Conservation (phyloP, 2,888 invertebrate genomes). For the Amphipyra tragopoginis region DNA sequence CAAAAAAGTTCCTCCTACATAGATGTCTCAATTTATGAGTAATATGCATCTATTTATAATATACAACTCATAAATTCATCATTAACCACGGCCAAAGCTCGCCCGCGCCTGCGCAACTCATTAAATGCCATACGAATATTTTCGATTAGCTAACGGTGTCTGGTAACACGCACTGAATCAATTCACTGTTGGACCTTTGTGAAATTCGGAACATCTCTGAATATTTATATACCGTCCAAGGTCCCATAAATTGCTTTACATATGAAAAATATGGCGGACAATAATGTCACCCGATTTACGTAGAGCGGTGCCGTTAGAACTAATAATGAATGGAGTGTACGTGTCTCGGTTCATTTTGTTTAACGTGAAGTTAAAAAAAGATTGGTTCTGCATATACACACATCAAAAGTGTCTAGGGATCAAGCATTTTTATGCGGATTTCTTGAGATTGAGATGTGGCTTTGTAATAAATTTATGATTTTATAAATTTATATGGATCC, state of each 20-base stretch:
- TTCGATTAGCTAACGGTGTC: conserved; percentile 79
- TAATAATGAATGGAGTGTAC: conserved; percentile 46
- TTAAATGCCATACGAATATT: conserved; percentile 80
- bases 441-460: too few species aligned
- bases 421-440: too few species aligned
- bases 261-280: conserved; percentile 62
- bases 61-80: conserved; percentile 47
- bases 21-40: conserved; percentile 15
- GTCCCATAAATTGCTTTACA: conserved; percentile 70
- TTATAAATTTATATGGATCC: too few species aligned
- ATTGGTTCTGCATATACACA: conserved; percentile 30
- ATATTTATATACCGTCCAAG: conserved; percentile 81
- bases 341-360: conserved; percentile 36
- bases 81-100: conserved; percentile 45
- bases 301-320: conserved; percentile 57
- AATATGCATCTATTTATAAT: not conserved
- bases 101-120: conserved; percentile 66
- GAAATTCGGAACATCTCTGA: conserved; percentile 78
- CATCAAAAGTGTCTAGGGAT: too few species aligned
- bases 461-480: too few species aligned
- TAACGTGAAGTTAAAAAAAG: conserved; percentile 4
- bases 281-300: conserved; percentile 62
- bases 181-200: conserved; percentile 74
- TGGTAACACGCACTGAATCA: conserved; percentile 75
- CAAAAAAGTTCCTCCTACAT: not conserved